Evolutionary conservation across 2,888 invertebrate species (phyloP), one percentile per base, ranked within the genome.

Genomic region (Meandrusa payeni): DNA sequence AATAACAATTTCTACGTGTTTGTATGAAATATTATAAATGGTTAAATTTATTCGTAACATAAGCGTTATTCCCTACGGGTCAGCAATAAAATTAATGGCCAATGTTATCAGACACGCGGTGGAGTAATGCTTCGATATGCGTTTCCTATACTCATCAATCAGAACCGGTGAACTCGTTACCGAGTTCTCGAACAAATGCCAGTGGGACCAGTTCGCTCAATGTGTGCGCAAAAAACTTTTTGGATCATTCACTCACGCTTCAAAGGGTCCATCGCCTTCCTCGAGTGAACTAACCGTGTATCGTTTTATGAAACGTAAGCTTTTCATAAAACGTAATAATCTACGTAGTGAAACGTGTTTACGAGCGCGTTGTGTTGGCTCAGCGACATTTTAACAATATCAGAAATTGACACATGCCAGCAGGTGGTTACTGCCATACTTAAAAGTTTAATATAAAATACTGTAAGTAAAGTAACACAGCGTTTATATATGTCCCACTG

Each of bases 181-280:
- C 55, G 78, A 81, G 79, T 81, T 78, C 58, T 28, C 62, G 55
- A 69, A 67, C 68, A 66, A 76, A 70, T 63, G 63, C 65, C 72
- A 72, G 74, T 76, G 77, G 71, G 73, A 61, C 58, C 59, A 57
- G 59, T 58, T 52, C 59, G 59, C 57, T 65, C 68, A 64, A 73
- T 78, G 73, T 77, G 73, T 78, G 72, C 69, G 73, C 61, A 61
- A 61, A n/a, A 45, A 85, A 83, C 70, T 85, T 85, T 81, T 76
- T 67, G 75, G 80, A 86, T 83, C 82, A 80, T 71, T 85, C 83
- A 85, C 80, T 80, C 71, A 69, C 77, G 72, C 74, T 59, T 61
- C 70, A 69, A 69, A 71, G 69, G 69, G 61, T 59, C 39, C 52
- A 53, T 55, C 52, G 42, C 40, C 23, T 36, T 46, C 37, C 15